Evolutionary conservation across 92 coral and sea anemone species (phyloP).

Genomic region (Bergia sp.): DNA sequence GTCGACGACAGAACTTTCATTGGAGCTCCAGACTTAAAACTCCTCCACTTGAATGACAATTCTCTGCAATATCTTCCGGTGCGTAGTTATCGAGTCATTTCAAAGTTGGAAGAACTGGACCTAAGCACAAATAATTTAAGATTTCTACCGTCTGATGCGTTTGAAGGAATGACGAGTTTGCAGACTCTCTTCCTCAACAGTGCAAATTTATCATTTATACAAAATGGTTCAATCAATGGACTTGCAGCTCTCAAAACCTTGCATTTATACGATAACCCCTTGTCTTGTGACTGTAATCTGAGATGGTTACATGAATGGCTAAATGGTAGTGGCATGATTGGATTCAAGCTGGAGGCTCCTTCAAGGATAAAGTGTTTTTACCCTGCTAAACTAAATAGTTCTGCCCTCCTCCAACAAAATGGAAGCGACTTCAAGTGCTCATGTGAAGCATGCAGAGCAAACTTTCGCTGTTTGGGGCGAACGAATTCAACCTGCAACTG

Average conservation of each 20-base stretch:
- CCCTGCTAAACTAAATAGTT: background rate
- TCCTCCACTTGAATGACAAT: slow-evolving; percentile 45
- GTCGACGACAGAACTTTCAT: slow-evolving; percentile 45
- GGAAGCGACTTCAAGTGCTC: slow-evolving; percentile 20
- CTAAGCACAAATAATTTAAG: slow-evolving; percentile 52
- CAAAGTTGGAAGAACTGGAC: slow-evolving; percentile 48
- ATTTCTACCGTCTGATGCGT: slow-evolving; percentile 54
- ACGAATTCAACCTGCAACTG: slow-evolving; percentile 30
- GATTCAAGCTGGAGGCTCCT: background rate
- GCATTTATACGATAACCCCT: slow-evolving; percentile 47
- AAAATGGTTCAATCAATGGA: slow-evolving; percentile 48
- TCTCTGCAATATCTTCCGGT: slow-evolving; percentile 39
- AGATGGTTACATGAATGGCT: slow-evolving; percentile 67
- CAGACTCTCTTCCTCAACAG: slow-evolving; percentile 52
- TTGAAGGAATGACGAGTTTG: slow-evolving; percentile 35
- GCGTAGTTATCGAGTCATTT: background rate
- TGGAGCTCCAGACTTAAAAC: slow-evolving; percentile 29
- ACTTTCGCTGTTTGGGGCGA: slow-evolving; percentile 14
- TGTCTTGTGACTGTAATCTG: slow-evolving; percentile 59
- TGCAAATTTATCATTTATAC: slow-evolving; percentile 56
- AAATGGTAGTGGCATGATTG: background rate
- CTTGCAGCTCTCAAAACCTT: slow-evolving; percentile 35
- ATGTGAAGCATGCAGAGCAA: slow-evolving; percentile 20
- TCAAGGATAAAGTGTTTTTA: slow-evolving; percentile 13
- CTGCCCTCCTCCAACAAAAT: slow-evolving; percentile 5